Conservation (phyloP, 2,888 invertebrate species). For the Pseudoips prasinana region DNA sequence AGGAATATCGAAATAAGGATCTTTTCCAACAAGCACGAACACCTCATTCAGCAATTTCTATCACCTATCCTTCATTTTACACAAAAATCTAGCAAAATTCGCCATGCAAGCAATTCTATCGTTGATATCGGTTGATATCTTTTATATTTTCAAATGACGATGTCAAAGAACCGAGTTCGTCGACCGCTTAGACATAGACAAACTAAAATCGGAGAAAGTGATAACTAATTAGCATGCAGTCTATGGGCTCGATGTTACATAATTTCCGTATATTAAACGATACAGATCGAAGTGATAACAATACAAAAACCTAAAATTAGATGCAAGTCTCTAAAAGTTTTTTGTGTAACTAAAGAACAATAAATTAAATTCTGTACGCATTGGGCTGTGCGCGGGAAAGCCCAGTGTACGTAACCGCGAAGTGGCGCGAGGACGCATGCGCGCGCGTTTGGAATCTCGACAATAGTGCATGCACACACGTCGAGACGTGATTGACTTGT, state of each 20-base stretch:
- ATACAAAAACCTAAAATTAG: too few relatives aligned
- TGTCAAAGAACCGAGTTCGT: slow-evolving; percentile 16
- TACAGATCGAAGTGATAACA: neutral
- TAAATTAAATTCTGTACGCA: slow-evolving; percentile 27
- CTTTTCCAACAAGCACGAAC: too few relatives aligned
- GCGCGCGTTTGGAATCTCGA: slow-evolving; percentile 39
- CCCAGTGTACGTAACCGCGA: slow-evolving; percentile 41
- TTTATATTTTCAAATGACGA: too few relatives aligned
- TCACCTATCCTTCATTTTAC: too few relatives aligned
- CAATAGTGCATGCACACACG: slow-evolving; percentile 29
- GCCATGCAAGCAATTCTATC: too few relatives aligned
- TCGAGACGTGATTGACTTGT: slow-evolving; percentile 27
- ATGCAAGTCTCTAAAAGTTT: neutral
- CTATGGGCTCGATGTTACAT: slow-evolving; percentile 44
- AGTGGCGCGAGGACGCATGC: slow-evolving; percentile 58
- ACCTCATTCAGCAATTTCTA: too few relatives aligned
- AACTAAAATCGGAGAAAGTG: slow-evolving; percentile 52
- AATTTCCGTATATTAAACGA: slow-evolving; percentile 31
- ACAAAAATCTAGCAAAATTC: too few relatives aligned
- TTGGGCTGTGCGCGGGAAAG: slow-evolving; percentile 39
- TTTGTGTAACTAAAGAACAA: slow-evolving; percentile 13
- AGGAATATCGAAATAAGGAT: too few relatives aligned
- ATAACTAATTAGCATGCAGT: slow-evolving; percentile 52
- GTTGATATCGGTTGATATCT: too few relatives aligned
- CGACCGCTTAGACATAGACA: slow-evolving; percentile 21